Evolutionary conservation across 2,113 vertebrate species (phyloP).

Genomic region (Stomatorhinus ivindoensis): DNA sequence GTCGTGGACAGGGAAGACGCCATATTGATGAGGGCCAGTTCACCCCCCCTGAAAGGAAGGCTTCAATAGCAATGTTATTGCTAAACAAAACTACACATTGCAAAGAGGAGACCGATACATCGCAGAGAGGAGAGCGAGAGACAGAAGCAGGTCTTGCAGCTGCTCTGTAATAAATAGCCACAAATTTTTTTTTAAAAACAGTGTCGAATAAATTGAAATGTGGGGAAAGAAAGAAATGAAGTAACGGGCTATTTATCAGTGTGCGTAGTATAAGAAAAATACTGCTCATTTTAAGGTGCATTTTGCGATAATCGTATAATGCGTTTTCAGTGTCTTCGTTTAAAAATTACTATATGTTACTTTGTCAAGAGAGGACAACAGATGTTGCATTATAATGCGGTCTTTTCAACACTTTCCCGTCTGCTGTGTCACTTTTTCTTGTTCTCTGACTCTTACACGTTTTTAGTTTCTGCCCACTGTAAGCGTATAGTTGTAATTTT

Average conservation of each 20-base stretch:
- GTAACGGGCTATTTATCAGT: neutral
- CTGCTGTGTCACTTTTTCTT: neutral
- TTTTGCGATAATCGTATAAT: neutral
- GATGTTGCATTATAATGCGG: neutral
- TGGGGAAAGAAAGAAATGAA: neutral
- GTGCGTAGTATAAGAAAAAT: neutral
- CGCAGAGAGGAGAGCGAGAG: neutral
- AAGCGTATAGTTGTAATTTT: neutral
- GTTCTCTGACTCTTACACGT: neutral
- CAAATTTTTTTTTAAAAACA: too few relatives aligned
- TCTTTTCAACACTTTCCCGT: neutral
- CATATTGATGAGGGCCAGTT: neutral
- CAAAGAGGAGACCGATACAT: too few relatives aligned
- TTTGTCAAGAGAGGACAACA: neutral
- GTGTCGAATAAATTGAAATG: neutral
- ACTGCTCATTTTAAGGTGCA: neutral
- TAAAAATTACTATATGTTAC: neutral
- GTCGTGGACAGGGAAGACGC: neutral
- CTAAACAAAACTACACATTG: slow-evolving; percentile 31
- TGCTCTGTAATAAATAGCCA: neutral
- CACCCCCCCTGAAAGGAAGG: neutral
- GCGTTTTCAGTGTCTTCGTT: neutral
- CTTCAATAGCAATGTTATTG: neutral
- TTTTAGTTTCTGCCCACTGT: too few relatives aligned
- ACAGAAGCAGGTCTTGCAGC: neutral